Evolutionary conservation across 1,140 invertebrate species (phyloP), one percentile per base, ranked within the genome.

Genomic region (Mycetomoellerius zeteki): DNA sequence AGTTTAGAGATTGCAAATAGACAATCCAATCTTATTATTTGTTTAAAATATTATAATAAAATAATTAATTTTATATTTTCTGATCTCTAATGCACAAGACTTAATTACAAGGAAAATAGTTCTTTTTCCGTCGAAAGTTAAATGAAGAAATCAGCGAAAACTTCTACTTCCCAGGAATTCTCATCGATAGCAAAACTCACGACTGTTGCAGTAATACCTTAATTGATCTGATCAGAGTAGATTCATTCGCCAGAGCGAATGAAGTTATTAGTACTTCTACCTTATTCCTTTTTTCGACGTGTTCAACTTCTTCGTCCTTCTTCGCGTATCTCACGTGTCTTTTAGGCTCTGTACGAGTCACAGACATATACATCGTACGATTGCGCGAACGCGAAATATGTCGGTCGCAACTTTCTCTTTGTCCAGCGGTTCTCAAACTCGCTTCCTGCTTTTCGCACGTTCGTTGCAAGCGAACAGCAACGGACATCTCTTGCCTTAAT

Each of bases 341-440:
- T 89, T 77, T 75, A 76, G 67, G 69, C 56, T 85, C 73, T 30
- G 5, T 52, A 86, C 58, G 43, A 78, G 16, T 50, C 19, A 47
- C 52, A 60, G 33, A 64, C 72, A 75, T 60, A 81, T 47, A 90
- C 73, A 56, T 73, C 86, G 82, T 84, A 85, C 67, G 89, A 77
- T 91, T 86, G 88, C 87, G 91, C 92, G 92, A 91, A 93, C 92
- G 93, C 91, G 90, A 94, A 94, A 95, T 94, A 94, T 95, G 93
- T 94, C 94, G 94, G 94, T 94, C 94, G 93, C 92, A 91, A 94
- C 94, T 94, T 95, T 95, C 94, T 94, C 94, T 94, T 93, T 77
- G 91, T 43, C 24, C 94, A 94, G 94, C 62, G 94, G 91, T 90
- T 94, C 94, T 95, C 94, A 95, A 92, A 92, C 85, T 85, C 85